These are phyloP conservation scores for Mesitornis unicolor DNA, from an alignment of 2,113 vertebrate genomes.

Conservation along the genomic window DNA sequence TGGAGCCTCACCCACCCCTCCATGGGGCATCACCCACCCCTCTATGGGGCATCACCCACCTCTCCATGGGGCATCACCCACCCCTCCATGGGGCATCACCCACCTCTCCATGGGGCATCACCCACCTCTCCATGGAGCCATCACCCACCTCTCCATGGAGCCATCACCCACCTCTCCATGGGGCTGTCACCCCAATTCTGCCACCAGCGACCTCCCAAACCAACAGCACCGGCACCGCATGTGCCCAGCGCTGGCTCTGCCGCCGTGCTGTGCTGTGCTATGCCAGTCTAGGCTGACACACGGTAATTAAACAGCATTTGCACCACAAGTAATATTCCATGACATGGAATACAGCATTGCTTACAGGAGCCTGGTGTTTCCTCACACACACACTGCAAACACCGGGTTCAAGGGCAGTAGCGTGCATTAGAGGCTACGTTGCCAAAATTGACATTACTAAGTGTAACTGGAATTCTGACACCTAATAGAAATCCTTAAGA, in stretches of 20 bases:
- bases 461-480: background rate
- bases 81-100: no score
- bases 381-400: background rate
- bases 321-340: background rate
- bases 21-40: no score
- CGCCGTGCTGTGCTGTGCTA: background rate
- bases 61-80: background rate
- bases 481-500: background rate
- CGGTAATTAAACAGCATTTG: background rate
- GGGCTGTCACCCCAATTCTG: background rate
- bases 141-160: no score
- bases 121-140: background rate
- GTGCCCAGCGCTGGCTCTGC: background rate
- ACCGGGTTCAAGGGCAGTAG: background rate
- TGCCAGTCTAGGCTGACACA: background rate
- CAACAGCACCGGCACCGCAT: background rate
- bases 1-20: background rate
- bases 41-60: background rate
- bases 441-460: background rate
- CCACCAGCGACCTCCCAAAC: background rate
- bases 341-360: background rate
- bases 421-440: background rate
- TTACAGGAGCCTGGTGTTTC: rapidly evolving
- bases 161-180: background rate
- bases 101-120: no score